Evolutionary conservation across 2,797 vertebrate genomes (phyloP).

Genomic region (Kryptolebias ocellatus): DNA sequence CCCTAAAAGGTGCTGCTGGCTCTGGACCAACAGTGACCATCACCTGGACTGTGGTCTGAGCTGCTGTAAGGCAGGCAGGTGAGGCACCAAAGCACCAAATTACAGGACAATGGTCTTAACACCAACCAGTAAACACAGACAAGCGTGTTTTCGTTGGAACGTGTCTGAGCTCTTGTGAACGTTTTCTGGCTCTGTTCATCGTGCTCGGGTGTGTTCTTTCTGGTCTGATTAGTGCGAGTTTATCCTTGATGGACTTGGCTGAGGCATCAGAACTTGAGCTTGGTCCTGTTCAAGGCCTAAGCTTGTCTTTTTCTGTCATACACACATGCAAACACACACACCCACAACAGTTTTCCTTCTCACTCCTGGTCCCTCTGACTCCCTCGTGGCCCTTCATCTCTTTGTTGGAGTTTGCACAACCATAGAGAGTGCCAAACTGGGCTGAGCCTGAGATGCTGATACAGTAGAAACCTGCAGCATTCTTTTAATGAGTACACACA

Average conservation of each 20-base stretch:
- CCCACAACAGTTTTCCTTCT: constrained; percentile 17
- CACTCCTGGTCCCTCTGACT: constrained; percentile 39
- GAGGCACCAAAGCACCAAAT: constrained; percentile 54
- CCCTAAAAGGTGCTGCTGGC: constrained; percentile 11
- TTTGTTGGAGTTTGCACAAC: constrained; percentile 64
- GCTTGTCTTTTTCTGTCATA: constrained; percentile 29
- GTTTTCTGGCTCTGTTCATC: constrained; percentile 51
- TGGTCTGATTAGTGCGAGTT: constrained; percentile 54
- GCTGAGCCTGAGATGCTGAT: constrained; percentile 81
- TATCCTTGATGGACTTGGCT: constrained; percentile 55
- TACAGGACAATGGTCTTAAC: constrained; percentile 53
- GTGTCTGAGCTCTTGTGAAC: constrained; percentile 38
- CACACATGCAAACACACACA: constrained; percentile 29
- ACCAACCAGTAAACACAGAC: constrained; percentile 28
- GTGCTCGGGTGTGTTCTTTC: constrained; percentile 57
- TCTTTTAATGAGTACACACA: constrained; percentile 82
- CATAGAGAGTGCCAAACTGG: constrained; percentile 69
- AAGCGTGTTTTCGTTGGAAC: constrained; percentile 44
- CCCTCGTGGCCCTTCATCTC: constrained; percentile 50
- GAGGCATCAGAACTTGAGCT: constrained; percentile 63
- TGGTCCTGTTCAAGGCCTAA: constrained; percentile 62
- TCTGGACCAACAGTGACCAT: constrained; percentile 30
- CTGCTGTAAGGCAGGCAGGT: constrained; percentile 39
- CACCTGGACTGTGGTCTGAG: constrained; percentile 46
- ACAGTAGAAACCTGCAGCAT: constrained; percentile 77